Conservation (phyloP, 2,797 vertebrate species). For the Kryptopterus vitreolus region DNA sequence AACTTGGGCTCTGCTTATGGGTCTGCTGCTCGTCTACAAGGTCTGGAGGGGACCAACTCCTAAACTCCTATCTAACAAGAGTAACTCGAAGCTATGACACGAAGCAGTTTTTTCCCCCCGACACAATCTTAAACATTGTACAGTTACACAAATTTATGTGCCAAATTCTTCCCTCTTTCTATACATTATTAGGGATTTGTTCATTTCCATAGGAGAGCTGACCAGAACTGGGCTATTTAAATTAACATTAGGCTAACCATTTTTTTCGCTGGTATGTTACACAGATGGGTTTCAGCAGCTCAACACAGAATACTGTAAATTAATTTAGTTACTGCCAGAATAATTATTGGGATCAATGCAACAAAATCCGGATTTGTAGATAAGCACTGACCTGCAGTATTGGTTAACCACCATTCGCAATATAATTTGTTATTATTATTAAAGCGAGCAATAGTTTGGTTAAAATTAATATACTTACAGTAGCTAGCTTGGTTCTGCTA, state of each 20-base stretch:
- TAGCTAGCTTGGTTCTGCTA: neutral
- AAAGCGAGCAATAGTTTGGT: neutral
- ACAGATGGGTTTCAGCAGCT: neutral
- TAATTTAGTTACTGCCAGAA: neutral
- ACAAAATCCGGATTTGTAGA: neutral
- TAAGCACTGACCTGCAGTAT: neutral
- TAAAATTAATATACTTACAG: neutral
- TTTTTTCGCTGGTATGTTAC: neutral
- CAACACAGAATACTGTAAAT: neutral
- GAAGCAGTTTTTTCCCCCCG: conserved; percentile 45
- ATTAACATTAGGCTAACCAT: neutral
- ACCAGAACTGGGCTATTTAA: neutral
- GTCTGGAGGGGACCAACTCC: conserved; percentile 81
- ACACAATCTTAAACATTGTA: conserved; percentile 11
- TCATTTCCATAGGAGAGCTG: neutral
- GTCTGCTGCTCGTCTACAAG: conserved; percentile 76
- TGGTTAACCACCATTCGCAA: neutral
- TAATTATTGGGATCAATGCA: neutral
- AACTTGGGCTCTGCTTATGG: conserved; percentile 82
- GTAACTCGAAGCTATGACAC: conserved; percentile 67
- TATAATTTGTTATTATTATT: neutral
- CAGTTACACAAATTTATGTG: conserved; percentile 29
- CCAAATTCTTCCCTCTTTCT: conserved; percentile 23
- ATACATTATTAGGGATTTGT: conserved; percentile 1
- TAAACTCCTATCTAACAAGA: conserved; percentile 61